Base-by-base conservation (phyloP, 2,888 invertebrate genomes). In the Meloe dianella region DNA sequence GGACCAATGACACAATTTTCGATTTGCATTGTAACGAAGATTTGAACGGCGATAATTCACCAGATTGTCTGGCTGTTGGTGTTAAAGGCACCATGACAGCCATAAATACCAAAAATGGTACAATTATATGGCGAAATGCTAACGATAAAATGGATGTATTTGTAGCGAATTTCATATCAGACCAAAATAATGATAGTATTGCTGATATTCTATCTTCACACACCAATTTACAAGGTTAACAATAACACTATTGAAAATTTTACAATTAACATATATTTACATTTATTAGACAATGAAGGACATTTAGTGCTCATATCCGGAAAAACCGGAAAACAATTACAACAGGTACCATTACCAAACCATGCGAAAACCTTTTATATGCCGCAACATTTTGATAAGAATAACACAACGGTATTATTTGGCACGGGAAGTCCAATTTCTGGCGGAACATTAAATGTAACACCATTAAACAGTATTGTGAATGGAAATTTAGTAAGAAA, bases 401-500 rank as follows among this genome's bases (percentile, higher is more conserved):
- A 90, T n/a, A 87, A 87, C 47, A 86, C 87, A 69, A 81, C 87
- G 61, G 85, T 93, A 41, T 80, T 94, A 61, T 89, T 92, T 75
- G 90, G 92, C 14, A 92, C 93, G 0, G 93, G 92, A 0, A 91
- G 91, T 2, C 91, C 92, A 73, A 89, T 89, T 54, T 87, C 91
- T 57, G 84, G 89, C 0, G 93, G 94, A 2, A 90, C 90, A 41
- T 85, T 94, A 17, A 93, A 91, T 80, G 84, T 86, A 3, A 85
- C 91, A 27, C 83, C 89, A 0, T 82, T 93, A 30, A 83, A 86
- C 14, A 84, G 85, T 12, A 74, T 89, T 7, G 82, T 87, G 75
- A 83, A 85, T 57, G 88, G 86, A 74, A 85, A 84, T 60, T 82
- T 84, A 78, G 86, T 86, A 81, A 38, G 14, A n/a, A 14, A 6